Evolutionary conservation across 2,797 vertebrate genomes (phyloP).

Genomic region (Crocodylus rhombifer): DNA sequence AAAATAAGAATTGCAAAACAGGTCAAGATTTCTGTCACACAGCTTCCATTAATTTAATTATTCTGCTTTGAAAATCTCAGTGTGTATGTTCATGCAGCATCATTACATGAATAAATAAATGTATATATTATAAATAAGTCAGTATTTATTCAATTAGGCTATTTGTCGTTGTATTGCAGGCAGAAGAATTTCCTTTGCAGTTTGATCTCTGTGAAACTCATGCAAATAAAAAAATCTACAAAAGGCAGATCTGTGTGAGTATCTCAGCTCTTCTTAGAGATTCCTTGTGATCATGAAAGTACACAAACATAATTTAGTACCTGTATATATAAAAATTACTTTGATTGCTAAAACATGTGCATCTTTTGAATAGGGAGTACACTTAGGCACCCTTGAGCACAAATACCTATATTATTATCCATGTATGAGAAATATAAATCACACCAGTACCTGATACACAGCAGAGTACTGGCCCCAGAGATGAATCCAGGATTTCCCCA

Average conservation of each 20-base stretch:
- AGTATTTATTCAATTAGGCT: background rate
- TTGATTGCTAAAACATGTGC: background rate
- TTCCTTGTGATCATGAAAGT: background rate
- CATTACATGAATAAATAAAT: background rate
- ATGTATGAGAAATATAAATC: no score
- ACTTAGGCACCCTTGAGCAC: background rate
- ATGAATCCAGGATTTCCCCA: no score
- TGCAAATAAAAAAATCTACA: constrained; percentile 73
- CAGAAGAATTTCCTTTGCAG: constrained; percentile 48
- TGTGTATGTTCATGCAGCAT: fast-evolving
- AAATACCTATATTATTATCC: no score
- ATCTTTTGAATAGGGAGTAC: background rate
- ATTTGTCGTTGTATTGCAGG: constrained; percentile 41
- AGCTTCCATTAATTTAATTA: background rate
- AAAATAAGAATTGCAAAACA: background rate
- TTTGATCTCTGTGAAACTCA: constrained; percentile 64
- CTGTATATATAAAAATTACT: background rate
- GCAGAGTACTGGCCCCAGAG: no score
- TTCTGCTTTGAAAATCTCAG: background rate
- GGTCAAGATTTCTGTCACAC: background rate
- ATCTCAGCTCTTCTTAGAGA: background rate
- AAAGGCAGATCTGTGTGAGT: constrained; percentile 69
- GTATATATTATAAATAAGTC: background rate
- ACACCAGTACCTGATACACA: no score
- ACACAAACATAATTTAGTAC: background rate